Evolutionary conservation across 2,113 vertebrate species (phyloP), one percentile per base, ranked within the genome.

Genomic region (Cettia cetti): DNA sequence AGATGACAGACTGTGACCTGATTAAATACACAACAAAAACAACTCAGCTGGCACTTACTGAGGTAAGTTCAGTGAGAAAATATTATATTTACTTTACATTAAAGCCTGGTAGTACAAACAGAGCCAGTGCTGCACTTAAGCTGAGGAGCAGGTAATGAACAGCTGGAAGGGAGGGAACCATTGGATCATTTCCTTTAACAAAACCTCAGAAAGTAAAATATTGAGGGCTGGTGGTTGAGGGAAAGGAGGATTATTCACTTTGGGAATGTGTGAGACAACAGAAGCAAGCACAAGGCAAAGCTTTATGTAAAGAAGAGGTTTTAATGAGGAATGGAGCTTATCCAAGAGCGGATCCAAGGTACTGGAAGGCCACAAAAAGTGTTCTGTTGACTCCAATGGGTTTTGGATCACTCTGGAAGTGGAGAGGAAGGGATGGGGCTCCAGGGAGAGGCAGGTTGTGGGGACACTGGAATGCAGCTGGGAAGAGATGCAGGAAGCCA

Each of bases 341-440:
- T 61, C 78, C 54, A 82, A 78, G 80, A 35, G 68, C 15, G 10
- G 76, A 28, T 90, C 76, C 82, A 68, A 83, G 45, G 64, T 24
- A 19, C 65, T 96, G 91, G 89, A 86, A 97, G 68, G 90, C 52
- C 82, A 90, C 6, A 86, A 72, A 54, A 94, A 72, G 7, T 15
- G 60, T 90, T 81, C 35, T 90, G 86, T 81, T 78, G 60, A 14
- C 33, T 91, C 52, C 76, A 44, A 0, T 11, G 64, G 76, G 35
- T 4, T 90, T 95, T 86, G 91, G 89, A 92, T 81, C 35, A 6
- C 42, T 37, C 28, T 88, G 82, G 66, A 63, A 26, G 83, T 10
- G 63, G 63, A 92, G 71, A 82, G 75, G 54, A 92, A 92, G 60
- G 75, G 88, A 54, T 37, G 82, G 59, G n/a, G n/a, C 85, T 93